A percentile compares a stretch with the other conserved stretches of the same genome.
These are phyloP conservation scores for Papilio polyxenes DNA, from an alignment of 1,140 invertebrate genomes.

Conservation along the genomic window DNA sequence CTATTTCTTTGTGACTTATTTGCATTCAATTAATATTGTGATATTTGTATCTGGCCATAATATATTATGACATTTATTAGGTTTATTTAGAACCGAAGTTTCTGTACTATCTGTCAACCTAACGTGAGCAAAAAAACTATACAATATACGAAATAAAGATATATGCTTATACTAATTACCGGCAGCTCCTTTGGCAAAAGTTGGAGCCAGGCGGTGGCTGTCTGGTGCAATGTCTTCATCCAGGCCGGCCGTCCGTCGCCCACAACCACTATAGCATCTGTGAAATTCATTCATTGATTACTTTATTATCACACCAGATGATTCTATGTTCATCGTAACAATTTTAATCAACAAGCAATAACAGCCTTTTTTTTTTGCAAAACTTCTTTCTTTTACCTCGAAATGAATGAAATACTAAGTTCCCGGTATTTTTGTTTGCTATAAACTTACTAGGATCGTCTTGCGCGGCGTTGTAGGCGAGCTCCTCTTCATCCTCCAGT, in stretches of 20 bases:
- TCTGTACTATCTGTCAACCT: no score
- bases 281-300: constrained; percentile 53
- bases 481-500: constrained; percentile 96
- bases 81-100: no score
- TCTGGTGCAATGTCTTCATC: constrained; percentile 98
- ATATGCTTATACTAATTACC: constrained; percentile 55
- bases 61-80: no score
- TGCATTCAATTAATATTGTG: no score
- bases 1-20: no score
- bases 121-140: no score
- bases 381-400: not conserved
- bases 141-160: no score
- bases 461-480: constrained; percentile 91
- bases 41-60: no score
- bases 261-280: constrained; percentile 81
- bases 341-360: not conserved
- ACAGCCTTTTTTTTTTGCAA: not conserved
- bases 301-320: no score
- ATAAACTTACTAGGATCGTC: constrained; percentile 69
- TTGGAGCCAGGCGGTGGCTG: constrained; percentile 95
- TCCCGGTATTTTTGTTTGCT: not conserved
- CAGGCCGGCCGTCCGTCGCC: constrained; percentile 96
- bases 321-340: not conserved
- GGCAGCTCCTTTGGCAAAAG: constrained; percentile 91
- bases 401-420: not conserved